Conservation (phyloP, 2,888 invertebrate species). For the Falcaria lacertinaria region DNA sequence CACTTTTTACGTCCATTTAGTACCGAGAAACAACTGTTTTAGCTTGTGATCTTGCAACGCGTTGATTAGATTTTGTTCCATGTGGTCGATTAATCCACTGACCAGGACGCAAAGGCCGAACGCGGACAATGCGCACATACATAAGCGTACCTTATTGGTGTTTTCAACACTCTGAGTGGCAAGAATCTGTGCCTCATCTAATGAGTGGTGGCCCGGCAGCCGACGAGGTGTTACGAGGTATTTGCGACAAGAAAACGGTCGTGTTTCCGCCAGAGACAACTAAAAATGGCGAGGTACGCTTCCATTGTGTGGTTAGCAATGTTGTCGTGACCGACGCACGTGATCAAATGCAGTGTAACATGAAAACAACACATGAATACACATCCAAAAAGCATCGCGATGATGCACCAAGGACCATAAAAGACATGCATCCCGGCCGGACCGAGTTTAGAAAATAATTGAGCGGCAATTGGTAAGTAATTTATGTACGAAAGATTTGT, state of each 20-base stretch:
- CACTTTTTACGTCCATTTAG: conserved; percentile 53
- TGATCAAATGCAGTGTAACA: conserved; percentile 49
- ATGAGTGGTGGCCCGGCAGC: conserved; percentile 28
- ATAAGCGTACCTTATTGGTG: conserved; percentile 22
- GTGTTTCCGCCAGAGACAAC: conserved; percentile 49
- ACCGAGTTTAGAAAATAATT: conserved; percentile 32
- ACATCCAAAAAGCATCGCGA: conserved; percentile 10
- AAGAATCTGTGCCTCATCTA: conserved; percentile 17
- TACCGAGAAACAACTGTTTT: conserved; percentile 52
- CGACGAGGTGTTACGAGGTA: conserved; percentile 57
- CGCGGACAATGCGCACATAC: conserved; percentile 16
- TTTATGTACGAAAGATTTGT: conserved; percentile 67
- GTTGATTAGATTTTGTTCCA: conserved; percentile 46
- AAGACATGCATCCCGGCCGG: conserved; percentile 14
- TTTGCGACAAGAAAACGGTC: conserved; percentile 50
- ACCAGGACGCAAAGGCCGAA: conserved; percentile 14
- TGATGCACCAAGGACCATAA: conserved; percentile 17
- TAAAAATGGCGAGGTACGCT: conserved; percentile 51
- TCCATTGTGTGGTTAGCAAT: conserved; percentile 54
- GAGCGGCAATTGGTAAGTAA: conserved; percentile 59
- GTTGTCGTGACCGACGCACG: conserved; percentile 40
- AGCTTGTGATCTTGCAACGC: conserved; percentile 72
- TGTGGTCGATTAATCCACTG: conserved; percentile 14
- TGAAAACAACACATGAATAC: conserved; percentile 20
- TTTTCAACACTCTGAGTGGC: conserved; percentile 18